Percentiles rank a stretch among this genome's conserved stretches.
These are phyloP conservation scores for Liodrosophila aerea DNA, from an alignment of 2,888 invertebrate genomes.

Conservation along the genomic window DNA sequence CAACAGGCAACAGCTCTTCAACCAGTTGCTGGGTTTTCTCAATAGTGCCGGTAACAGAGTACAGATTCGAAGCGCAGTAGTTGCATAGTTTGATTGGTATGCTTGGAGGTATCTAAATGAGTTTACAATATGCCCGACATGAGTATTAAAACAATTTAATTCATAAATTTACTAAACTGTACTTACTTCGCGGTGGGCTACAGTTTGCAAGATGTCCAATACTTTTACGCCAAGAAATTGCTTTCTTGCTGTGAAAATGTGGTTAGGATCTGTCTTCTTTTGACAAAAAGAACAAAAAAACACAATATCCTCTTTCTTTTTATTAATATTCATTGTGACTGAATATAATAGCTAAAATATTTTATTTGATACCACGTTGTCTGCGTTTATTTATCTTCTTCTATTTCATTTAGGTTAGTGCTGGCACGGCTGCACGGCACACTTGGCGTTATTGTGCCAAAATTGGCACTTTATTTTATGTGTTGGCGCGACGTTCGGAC, in stretches of 20 bases:
- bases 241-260: constrained; percentile 33
- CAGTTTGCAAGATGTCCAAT: constrained; percentile 36
- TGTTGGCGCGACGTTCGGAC: too few species aligned
- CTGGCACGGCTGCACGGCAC: too few species aligned
- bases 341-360: too few species aligned
- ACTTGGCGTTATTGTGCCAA: too few species aligned
- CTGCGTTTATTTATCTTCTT: too few species aligned
- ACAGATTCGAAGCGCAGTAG: constrained; percentile 35
- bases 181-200: constrained; percentile 44
- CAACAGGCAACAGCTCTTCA: background rate
- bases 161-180: constrained; percentile 18
- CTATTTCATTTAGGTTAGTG: too few species aligned
- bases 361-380: too few species aligned
- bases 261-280: constrained; percentile 17
- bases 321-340: constrained; percentile 27
- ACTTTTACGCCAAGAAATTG: constrained; percentile 43
- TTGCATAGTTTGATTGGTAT: constrained; percentile 45
- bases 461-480: too few species aligned
- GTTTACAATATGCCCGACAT: too few species aligned
- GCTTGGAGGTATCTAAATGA: constrained; percentile 35
- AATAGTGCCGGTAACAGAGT: constrained; percentile 24
- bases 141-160: background rate
- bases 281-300: constrained; percentile 46
- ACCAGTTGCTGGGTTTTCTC: background rate
- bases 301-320: constrained; percentile 6